Conservation (phyloP, 1,140 invertebrate species). For the Sesamia nonagrioides region DNA sequence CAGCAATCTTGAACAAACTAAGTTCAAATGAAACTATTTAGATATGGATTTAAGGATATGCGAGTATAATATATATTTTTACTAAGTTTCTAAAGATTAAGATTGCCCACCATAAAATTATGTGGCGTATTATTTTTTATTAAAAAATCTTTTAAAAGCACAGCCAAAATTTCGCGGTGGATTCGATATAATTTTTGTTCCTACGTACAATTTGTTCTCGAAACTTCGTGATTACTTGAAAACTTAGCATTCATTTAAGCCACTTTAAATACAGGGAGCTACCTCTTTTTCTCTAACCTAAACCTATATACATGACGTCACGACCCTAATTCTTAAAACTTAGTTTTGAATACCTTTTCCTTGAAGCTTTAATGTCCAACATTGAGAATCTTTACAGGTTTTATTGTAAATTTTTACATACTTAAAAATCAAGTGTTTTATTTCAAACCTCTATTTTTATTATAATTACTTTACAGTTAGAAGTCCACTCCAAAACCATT, state of each 20-base stretch:
- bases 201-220: slow-evolving; percentile 49
- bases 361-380: background rate
- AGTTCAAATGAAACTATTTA: slow-evolving; percentile 51
- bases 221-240: slow-evolving; percentile 38
- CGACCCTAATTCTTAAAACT: slow-evolving; percentile 16
- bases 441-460: background rate
- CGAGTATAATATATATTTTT: slow-evolving; percentile 60
- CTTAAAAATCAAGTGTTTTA: background rate
- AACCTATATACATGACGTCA: background rate
- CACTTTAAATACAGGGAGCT: slow-evolving; percentile 34
- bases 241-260: slow-evolving; percentile 36
- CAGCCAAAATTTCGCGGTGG: slow-evolving; percentile 81
- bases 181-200: slow-evolving; percentile 69
- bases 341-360: slow-evolving; percentile 8
- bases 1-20: slow-evolving; percentile 60
- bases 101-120: slow-evolving; percentile 62
- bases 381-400: background rate
- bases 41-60: slow-evolving; percentile 79
- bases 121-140: slow-evolving; percentile 61
- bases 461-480: background rate
- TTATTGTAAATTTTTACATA: background rate
- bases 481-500: background rate
- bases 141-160: slow-evolving; percentile 77
- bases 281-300: slow-evolving; percentile 30
- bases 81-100: slow-evolving; percentile 60